These are phyloP conservation scores for Formicarius rufipectus DNA, from an alignment of 2,113 vertebrate species.

Conservation along the genomic window DNA sequence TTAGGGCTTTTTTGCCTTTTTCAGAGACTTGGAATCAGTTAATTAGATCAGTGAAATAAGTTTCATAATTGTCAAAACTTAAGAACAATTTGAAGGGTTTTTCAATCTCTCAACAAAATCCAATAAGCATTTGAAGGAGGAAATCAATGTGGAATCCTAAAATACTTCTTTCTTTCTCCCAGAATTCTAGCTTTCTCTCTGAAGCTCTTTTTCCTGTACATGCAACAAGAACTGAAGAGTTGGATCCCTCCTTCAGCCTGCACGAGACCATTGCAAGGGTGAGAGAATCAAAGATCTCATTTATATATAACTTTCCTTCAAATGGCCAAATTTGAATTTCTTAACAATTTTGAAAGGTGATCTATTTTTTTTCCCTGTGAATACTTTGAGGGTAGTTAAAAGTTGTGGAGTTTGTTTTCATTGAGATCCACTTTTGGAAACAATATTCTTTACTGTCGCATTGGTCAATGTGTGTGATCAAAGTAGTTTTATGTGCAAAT, in stretches of 20 bases:
- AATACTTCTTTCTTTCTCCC: constrained; percentile 44
- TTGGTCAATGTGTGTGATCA: background rate
- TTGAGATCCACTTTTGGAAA: background rate
- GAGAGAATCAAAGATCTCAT: constrained; percentile 28
- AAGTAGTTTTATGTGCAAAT: background rate
- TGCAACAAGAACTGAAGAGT: constrained; percentile 70
- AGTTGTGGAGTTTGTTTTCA: background rate
- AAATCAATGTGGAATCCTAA: constrained; percentile 58
- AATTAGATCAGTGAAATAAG: constrained; percentile 36
- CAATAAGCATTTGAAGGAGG: constrained; percentile 28
- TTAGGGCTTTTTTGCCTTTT: background rate
- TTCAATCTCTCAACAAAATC: constrained; percentile 52
- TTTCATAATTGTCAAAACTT: background rate
- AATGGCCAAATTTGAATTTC: background rate
- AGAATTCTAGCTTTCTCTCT: constrained; percentile 84
- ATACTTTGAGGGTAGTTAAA: background rate
- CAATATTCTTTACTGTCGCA: background rate
- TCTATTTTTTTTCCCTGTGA: background rate
- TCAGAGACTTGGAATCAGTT: background rate
- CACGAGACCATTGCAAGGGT: constrained; percentile 91
- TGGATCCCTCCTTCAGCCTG: constrained; percentile 85
- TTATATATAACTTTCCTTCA: background rate
- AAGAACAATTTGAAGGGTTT: constrained; percentile 40
- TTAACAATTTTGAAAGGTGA: background rate
- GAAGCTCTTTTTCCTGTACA: constrained; percentile 81